Conservation (phyloP, 2,888 invertebrate genomes). For the Rambutsinella grinnellia region DNA sequence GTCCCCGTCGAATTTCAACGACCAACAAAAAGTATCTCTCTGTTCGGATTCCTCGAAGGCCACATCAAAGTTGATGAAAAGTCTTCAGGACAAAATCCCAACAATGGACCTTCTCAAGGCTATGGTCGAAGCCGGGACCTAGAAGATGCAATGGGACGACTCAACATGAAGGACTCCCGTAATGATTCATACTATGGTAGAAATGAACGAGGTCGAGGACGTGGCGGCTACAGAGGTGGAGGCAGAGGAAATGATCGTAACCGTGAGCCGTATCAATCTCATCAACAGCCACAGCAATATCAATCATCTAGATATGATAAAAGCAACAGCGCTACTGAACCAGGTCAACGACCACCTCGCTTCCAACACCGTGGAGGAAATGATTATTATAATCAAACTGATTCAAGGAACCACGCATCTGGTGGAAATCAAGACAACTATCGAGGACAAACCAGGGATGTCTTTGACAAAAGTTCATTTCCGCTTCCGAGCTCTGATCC, state of each 20-base stretch:
- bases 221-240: conserved; percentile 9
- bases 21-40: conserved; percentile 59
- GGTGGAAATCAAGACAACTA: conserved; percentile 13
- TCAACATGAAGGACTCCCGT: conserved; percentile 19
- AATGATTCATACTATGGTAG: conserved; percentile 4
- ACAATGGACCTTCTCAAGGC: conserved; percentile 9
- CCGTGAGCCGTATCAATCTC: neutral
- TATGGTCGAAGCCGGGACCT: conserved; percentile 19
- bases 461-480: conserved; percentile 5
- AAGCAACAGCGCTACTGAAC: neutral
- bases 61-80: conserved; percentile 53
- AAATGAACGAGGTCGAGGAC: conserved; percentile 31
- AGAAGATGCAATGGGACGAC: conserved; percentile 21
- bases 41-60: conserved; percentile 63
- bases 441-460: conserved; percentile 12
- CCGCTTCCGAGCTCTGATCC: conserved; percentile 2
- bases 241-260: conserved; percentile 17
- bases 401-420: neutral
- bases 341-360: conserved; percentile 25
- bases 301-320: neutral
- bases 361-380: conserved; percentile 29
- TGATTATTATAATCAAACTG: conserved; percentile 8
- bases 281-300: too few relatives aligned
- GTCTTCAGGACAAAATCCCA: neutral
- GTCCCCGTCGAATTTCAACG: conserved; percentile 61